Conservation (phyloP, 2,797 vertebrate genomes). For the Lophius americanus region DNA sequence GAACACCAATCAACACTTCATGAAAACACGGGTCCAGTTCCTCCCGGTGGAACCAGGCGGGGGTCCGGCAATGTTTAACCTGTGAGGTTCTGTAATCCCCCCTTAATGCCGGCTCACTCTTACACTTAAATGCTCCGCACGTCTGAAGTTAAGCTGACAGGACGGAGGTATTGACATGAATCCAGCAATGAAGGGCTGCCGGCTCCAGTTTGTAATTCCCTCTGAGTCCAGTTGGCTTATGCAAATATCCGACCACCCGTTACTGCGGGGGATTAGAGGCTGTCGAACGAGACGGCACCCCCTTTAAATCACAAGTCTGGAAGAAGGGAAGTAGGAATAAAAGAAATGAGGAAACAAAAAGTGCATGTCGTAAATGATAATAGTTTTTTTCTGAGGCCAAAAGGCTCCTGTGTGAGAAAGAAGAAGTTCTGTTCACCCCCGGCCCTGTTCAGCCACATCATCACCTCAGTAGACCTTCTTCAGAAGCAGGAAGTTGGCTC, state of each 20-base stretch:
- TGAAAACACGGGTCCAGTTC: conserved; percentile 13
- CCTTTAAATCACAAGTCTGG: conserved; percentile 16
- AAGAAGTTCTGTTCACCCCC: too few species aligned
- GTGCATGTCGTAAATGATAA: too few species aligned
- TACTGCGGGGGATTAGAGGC: conserved; percentile 44
- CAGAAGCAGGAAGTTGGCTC: too few species aligned
- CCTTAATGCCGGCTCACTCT: conserved; percentile 59
- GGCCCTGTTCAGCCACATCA: too few species aligned
- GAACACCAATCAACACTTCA: neutral
- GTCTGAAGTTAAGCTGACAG: conserved; percentile 71
- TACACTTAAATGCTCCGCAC: conserved; percentile 62
- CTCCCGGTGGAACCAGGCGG: conserved; percentile 19
- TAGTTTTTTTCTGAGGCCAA: too few species aligned
- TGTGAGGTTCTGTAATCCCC: conserved; percentile 63
- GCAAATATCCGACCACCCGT: conserved; percentile 68
- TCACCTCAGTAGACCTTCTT: too few species aligned
- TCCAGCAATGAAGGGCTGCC: conserved; percentile 52
- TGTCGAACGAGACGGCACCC: conserved; percentile 44
- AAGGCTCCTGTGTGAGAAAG: too few species aligned
- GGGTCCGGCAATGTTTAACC: conserved; percentile 59
- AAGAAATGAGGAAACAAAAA: too few species aligned
- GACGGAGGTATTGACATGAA: conserved; percentile 68
- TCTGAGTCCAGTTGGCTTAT: conserved; percentile 59
- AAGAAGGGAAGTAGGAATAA: too few species aligned
- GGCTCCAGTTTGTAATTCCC: conserved; percentile 64